Evolutionary conservation across 2,797 vertebrate genomes (phyloP), one percentile per base, ranked within the genome.

Genomic region (Chromis chromis): DNA sequence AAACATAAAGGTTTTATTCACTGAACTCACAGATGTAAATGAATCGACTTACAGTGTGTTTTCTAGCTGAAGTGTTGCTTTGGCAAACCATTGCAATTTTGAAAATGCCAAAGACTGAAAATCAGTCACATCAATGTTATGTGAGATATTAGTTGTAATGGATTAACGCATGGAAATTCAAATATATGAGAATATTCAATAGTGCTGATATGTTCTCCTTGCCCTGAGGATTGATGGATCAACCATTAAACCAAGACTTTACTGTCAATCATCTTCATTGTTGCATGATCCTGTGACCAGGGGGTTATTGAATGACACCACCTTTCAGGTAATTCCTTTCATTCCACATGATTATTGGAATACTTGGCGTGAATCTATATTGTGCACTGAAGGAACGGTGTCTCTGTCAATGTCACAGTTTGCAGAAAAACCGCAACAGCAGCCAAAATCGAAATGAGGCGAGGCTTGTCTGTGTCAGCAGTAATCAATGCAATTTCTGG

Each of bases 371-470:
- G 2, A 54, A 75, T 85, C 76, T 61, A 81, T 79, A 73, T 7
- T 16, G 8, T 49, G 28, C 54, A 70, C 72, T 67, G 3, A 21
- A 53, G 58, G 63, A 83, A 48, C 59, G 70, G 83, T 59, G 62
- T 27, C 68, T 88, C 62, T 63, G 64, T 86, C 81, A 77, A 66
- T 77, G 77, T 75, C 74, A 58, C 40, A 14, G 68, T 70, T 63
- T 65, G 28, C 48, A 53, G 60, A 65, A 56, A 75, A 74, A 82
- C 10, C 54, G 46, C 59, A 69, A 31, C 59, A 39, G 64, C 11
- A n/a, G 53, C 60, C 21, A 54, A 40, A 78, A 86, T 87, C 21
- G 31, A 88, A 81, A 48, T 13, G 3, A 64, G 68, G 61, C 22
- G 9, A 81, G 53, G 16, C 48, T 48, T 72, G 14, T 0, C 14